Conservation (phyloP, 2,113 vertebrate genomes). For the Terrapene triunguis region DNA sequence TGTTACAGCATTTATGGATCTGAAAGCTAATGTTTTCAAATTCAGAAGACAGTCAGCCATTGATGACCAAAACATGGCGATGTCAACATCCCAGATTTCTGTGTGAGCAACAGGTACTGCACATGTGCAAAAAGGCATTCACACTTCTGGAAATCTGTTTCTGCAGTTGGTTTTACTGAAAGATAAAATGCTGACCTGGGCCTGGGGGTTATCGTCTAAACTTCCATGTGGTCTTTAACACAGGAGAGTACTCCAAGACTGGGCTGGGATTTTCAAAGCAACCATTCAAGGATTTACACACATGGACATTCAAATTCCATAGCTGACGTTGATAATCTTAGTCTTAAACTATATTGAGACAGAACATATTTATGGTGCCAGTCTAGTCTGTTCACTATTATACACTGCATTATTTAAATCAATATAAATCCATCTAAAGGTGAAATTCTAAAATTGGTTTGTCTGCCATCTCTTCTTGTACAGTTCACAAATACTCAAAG, state of each 20-base stretch:
- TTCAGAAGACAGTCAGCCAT: too few species aligned
- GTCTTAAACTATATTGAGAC: background rate
- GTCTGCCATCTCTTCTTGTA: background rate
- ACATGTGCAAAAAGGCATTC: accelerated
- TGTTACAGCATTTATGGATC: too few species aligned
- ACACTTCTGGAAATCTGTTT: background rate
- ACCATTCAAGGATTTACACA: background rate
- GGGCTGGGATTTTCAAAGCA: background rate
- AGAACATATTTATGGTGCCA: background rate
- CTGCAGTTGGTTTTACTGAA: slow-evolving; percentile 8
- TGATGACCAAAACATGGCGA: too few species aligned
- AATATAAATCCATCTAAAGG: background rate
- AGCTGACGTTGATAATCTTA: background rate
- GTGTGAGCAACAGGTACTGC: background rate
- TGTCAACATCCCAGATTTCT: too few species aligned
- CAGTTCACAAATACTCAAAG: background rate
- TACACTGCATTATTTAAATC: background rate
- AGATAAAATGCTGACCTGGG: background rate
- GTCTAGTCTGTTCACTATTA: background rate
- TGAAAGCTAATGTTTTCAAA: too few species aligned
- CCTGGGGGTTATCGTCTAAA: background rate
- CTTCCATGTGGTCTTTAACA: accelerated
- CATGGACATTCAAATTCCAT: background rate
- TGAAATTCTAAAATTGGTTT: background rate
- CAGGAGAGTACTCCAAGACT: background rate